Evolutionary conservation across 2,113 vertebrate genomes (phyloP), one percentile per base, ranked within the genome.

Genomic region (Asarcornis scutulata): DNA sequence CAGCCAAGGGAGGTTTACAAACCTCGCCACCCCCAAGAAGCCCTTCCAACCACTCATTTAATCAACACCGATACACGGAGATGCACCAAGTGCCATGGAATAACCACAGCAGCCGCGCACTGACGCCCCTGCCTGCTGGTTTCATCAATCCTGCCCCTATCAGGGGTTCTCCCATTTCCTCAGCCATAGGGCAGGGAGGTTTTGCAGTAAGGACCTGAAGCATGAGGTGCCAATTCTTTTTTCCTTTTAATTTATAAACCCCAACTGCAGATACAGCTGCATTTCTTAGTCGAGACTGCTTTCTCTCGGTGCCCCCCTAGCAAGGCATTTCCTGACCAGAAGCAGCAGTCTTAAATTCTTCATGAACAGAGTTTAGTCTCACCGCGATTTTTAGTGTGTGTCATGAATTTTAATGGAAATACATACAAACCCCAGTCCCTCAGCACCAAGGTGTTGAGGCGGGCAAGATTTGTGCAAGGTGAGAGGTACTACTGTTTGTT

Each of bases 371-470:
- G 0, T 62, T 79, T 75, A 22, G 52, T n/a, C 77, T 79, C 21
- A 0, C 82, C 68, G 36, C 55, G 6, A 2, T 58, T 75, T 87
- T 80, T 74, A 75, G n/a, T 53, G 53, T 23, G 53, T 32, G 27
- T n/a, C 52, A 27, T 56, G 77, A 62, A 92, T 92, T 89, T 92
- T 92, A 83, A 94, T 48, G 68, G 77, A 56, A 89, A 72, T 9
- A 14, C 48, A 53, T n/a, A 63, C 53, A 78, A 75, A 40, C 34
- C 17, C 14, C 27, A 59, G 23, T 18, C 82, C 73, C 68, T 56
- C 73, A 40, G 86, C 73, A 44, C 62, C n/a, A 12, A 36, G 36
- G 34, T 36, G 40, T 6, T 5, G 2, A 69, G 55, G 46, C 16
- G 7, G 36, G 22, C 1, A 3, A 38, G 21, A 32, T 72, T 42